These are phyloP conservation scores for Kradibia gibbosae DNA, from an alignment of 1,140 invertebrate genomes.

Conservation along the genomic window DNA sequence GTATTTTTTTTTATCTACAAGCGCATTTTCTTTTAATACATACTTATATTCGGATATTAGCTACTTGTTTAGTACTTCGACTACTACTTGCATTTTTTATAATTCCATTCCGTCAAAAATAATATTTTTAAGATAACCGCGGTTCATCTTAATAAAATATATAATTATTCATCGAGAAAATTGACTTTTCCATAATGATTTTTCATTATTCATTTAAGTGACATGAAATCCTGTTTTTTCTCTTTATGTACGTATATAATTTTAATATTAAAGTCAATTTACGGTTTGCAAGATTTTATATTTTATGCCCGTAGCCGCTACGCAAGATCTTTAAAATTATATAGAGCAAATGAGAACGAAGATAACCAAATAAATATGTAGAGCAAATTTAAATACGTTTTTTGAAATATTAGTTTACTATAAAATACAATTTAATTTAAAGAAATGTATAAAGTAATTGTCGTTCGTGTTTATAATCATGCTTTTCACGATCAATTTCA, in stretches of 20 bases:
- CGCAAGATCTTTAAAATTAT: background rate
- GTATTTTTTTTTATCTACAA: slow-evolving; percentile 12
- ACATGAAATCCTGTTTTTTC: background rate
- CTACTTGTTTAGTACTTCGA: background rate
- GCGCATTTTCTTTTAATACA: background rate
- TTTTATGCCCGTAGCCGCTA: background rate
- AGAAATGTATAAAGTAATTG: no score
- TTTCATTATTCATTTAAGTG: background rate
- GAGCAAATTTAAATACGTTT: background rate
- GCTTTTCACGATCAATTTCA: no score
- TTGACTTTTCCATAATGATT: background rate
- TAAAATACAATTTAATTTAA: no score
- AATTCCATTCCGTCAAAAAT: background rate
- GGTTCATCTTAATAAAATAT: no score
- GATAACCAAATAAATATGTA: background rate
- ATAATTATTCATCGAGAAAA: no score
- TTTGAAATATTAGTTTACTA: background rate
- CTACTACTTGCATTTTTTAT: background rate
- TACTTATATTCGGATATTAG: background rate
- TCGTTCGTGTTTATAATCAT: no score
- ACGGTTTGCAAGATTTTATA: background rate
- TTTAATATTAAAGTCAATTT: background rate
- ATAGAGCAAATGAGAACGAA: background rate
- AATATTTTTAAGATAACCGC: no score
- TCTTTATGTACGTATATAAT: background rate